Conservation (phyloP, 2,797 vertebrate species). For the Girardinus metallicus region DNA sequence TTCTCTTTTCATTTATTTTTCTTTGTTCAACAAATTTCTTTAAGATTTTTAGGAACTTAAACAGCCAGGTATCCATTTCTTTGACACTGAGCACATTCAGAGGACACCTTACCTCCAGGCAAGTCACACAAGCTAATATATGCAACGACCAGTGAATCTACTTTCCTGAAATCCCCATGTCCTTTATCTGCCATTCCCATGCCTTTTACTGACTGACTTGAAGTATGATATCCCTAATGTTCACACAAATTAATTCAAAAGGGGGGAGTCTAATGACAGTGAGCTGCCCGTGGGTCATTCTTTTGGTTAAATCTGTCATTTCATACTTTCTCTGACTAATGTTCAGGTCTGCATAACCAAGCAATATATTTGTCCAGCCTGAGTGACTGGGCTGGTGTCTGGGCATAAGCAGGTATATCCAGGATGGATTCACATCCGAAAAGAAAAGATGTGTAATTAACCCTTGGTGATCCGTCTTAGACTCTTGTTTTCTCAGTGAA, state of each 20-base stretch:
- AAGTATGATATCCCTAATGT: slow-evolving; percentile 87
- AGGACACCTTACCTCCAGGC: slow-evolving; percentile 59
- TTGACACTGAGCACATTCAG: slow-evolving; percentile 54
- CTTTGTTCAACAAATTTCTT: neutral
- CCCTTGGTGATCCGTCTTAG: slow-evolving; percentile 34
- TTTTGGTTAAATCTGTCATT: slow-evolving; percentile 81
- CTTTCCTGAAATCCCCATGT: slow-evolving; percentile 77
- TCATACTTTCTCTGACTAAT: slow-evolving; percentile 76
- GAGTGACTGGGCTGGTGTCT: slow-evolving; percentile 42
- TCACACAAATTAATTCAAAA: slow-evolving; percentile 88
- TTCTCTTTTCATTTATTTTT: slow-evolving; percentile 30
- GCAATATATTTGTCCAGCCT: slow-evolving; percentile 70
- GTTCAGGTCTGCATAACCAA: slow-evolving; percentile 71
- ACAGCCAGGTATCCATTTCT: slow-evolving; percentile 76
- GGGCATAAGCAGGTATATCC: slow-evolving; percentile 32
- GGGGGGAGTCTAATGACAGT: slow-evolving; percentile 80
- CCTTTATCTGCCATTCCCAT: slow-evolving; percentile 83
- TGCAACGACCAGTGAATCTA: slow-evolving; percentile 75
- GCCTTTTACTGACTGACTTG: slow-evolving; percentile 81
- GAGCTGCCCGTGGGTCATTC: slow-evolving; percentile 81
- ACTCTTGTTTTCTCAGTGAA: slow-evolving; percentile 42
- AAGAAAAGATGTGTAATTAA: slow-evolving; percentile 54
- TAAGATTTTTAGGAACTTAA: slow-evolving; percentile 56
- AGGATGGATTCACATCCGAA: slow-evolving; percentile 33
- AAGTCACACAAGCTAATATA: slow-evolving; percentile 74